A percentile compares a stretch with the other conserved stretches of the same genome.
These are phyloP conservation scores for Serripes groenlandicus DNA, from an alignment of 2,888 invertebrate genomes.

Conservation along the genomic window DNA sequence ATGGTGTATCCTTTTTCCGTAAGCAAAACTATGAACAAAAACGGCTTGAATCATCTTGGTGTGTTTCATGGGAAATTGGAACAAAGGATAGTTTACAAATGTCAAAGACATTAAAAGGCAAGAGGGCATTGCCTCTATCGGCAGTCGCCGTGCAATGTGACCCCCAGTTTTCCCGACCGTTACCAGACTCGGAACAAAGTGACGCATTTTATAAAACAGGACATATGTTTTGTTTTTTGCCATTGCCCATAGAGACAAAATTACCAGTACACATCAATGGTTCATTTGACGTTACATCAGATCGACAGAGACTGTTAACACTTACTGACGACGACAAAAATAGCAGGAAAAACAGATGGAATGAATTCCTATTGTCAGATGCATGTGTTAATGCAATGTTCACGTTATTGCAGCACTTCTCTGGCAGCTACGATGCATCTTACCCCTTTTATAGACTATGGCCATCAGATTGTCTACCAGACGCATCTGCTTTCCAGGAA, in stretches of 20 bases:
- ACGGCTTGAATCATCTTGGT: conserved; percentile 24
- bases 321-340: conserved; percentile 79
- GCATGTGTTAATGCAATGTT: conserved; percentile 64
- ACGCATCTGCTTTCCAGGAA: neutral
- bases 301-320: conserved; percentile 75
- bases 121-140: conserved; percentile 71
- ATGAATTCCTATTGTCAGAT: conserved; percentile 58
- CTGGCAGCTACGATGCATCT: no score
- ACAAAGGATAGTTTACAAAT: conserved; percentile 7
- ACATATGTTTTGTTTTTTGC: conserved; percentile 81
- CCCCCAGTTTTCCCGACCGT: neutral
- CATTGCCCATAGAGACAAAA: conserved; percentile 77
- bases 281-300: conserved; percentile 81
- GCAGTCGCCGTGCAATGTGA: conserved; percentile 75
- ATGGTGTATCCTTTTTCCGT: no score
- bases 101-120: neutral
- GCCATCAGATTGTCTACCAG: neutral
- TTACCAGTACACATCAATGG: conserved; percentile 83
- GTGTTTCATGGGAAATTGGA: conserved; percentile 53
- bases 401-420: conserved; percentile 29
- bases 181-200: neutral
- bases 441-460: conserved; percentile 17
- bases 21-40: no score
- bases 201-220: conserved; percentile 69
- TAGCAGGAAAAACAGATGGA: conserved; percentile 53